A percentile compares a stretch with the other conserved stretches of the same genome.
Conservation (phyloP, 2,888 invertebrate genomes). For the Poecilobothrus nobilitatus region DNA sequence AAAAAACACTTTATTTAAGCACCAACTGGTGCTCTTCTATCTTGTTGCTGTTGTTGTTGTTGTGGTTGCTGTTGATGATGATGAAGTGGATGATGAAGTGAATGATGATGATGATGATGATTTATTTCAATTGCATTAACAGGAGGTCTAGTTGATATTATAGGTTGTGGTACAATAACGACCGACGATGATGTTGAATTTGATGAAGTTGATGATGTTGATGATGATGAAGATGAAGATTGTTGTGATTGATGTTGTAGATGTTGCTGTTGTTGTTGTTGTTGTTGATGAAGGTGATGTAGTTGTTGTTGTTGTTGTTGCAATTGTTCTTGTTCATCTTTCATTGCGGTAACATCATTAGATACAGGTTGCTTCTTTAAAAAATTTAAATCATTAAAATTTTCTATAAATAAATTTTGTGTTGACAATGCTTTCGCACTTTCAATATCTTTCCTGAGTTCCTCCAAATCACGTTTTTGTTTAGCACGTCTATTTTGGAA, state of each 20-base stretch:
- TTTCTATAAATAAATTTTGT: conserved; percentile 83
- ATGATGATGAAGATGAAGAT: conserved; percentile 16
- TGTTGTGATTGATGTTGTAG: conserved; percentile 16
- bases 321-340: conserved; percentile 20
- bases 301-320: conserved; percentile 14
- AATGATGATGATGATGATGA: not conserved
- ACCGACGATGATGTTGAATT: no score
- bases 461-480: conserved; percentile 94
- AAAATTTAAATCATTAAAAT: conserved; percentile 83
- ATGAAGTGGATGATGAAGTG: not conserved
- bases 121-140: not conserved
- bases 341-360: conserved; percentile 25
- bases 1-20: not conserved
- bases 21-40: conserved; percentile 1
- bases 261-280: not conserved
- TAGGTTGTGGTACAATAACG: not conserved
- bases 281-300: not conserved
- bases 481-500: conserved; percentile 91
- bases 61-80: not conserved
- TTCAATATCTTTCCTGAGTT: conserved; percentile 92
- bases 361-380: conserved; percentile 76
- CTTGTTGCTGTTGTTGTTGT: conserved; percentile 18
- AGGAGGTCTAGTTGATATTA: not conserved
- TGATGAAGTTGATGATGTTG: no score
- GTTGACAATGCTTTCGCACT: conserved; percentile 80